phyloP scores from a whole-genome alignment of 2,113 vertebrate species.

The Alethe diademata region DNA sequence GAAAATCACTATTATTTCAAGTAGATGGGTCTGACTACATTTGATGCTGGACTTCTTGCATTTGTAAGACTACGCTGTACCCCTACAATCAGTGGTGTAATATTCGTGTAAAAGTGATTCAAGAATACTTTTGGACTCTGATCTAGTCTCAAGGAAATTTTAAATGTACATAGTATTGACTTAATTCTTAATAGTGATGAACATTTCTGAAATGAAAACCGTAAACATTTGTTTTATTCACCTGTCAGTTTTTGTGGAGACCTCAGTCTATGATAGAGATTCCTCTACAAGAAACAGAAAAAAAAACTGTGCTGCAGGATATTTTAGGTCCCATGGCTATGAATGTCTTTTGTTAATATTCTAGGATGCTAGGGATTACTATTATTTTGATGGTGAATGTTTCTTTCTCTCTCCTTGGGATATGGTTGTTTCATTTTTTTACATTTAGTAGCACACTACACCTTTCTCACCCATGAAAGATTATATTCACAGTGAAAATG shows the following conservation, averaged over 20 bases:
- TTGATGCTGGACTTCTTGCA: background rate
- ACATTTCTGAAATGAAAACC: background rate
- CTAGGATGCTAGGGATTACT: background rate
- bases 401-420: background rate
- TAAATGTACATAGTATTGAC: fast-evolving
- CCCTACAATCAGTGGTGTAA: background rate
- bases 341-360: background rate
- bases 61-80: background rate
- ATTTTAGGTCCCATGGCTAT: background rate
- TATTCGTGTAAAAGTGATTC: fast-evolving
- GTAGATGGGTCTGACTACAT: background rate
- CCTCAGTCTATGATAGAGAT: background rate
- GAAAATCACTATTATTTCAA: background rate
- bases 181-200: background rate
- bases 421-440: background rate
- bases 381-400: background rate
- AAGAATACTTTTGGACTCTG: background rate
- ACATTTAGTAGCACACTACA: background rate
- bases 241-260: background rate
- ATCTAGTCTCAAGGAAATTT: background rate
- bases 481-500: background rate
- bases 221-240: background rate
- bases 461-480: background rate
- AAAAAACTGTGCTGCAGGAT: background rate
- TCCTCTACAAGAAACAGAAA: background rate